Conservation (phyloP, 2,797 vertebrate species). For the Myripristis jacobus region DNA sequence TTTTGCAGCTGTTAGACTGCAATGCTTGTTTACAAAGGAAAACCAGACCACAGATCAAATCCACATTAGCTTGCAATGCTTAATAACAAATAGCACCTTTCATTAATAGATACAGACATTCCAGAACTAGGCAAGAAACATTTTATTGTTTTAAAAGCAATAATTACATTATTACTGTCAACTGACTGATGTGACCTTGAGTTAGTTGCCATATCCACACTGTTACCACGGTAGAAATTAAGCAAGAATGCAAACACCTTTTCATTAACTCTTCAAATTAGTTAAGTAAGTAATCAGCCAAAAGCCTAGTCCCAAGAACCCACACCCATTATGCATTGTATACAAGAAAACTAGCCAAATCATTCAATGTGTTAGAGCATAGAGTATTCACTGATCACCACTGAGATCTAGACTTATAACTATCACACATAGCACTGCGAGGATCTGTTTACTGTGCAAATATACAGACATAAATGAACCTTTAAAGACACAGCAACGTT, state of each 20-base stretch:
- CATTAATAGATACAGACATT: background rate
- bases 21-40: conserved; percentile 25
- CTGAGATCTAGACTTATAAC: no score
- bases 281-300: background rate
- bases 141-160: conserved; percentile 11
- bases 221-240: background rate
- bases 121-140: background rate
- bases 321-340: background rate
- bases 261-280: background rate
- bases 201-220: background rate
- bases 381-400: no score
- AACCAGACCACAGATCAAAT: conserved; percentile 1
- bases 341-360: background rate
- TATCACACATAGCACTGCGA: no score
- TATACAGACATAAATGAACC: no score
- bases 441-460: no score
- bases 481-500: no score
- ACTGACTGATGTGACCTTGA: background rate
- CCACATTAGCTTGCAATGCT: background rate
- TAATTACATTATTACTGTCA: background rate
- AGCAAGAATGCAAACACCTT: background rate
- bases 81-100: background rate
- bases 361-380: background rate
- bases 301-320: background rate
- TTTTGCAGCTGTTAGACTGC: conserved; percentile 39